Base-by-base conservation (phyloP, 2,797 vertebrate genomes). In the Gorsachius magnificus region DNA sequence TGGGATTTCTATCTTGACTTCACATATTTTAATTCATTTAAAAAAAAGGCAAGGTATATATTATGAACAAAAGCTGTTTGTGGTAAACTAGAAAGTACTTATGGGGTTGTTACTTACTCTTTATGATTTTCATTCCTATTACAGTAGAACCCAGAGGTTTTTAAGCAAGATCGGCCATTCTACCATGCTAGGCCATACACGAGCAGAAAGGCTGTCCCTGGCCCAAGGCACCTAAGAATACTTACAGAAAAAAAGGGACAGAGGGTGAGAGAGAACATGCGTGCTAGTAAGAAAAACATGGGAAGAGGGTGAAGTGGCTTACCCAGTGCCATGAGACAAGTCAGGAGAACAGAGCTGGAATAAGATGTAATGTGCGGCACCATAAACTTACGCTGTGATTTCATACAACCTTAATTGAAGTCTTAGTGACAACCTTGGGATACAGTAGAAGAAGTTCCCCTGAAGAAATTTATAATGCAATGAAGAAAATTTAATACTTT, bases 1-100 rank as follows among this genome's bases (percentile, higher is more conserved):
- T 58, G 51, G 65, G 79, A 85, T 87, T 95, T 96, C 90, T 76
- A 90, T 78, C 71, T 81, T 60, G 54, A 68, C 58, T 90, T 75
- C 43, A 43, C 53, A 33, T 24, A 46, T 57, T 89, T 72, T 43
- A 65, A 91, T 76, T 84, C 25, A 35, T 48, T 25, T 14, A 24
- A 41, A 63, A 57, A 57, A n/a, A 56, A 24, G 50, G 5, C 14
- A 80, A 68, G 20, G 56, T 88, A 84, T 51, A 22, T n/a, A 63
- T 83, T 71, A 85, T 24, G 57, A 78, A 90, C 38, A 63, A 83
- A 91, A 96, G 45, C 21, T 68, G 53, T 75, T 66, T 80, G 68
- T 35, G 36, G 80, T 41, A 68, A 88, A 54, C 50, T 28, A 41
- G 35, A 46, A 79, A 89, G 66, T 57, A 31, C 33, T 91, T 57